Base-by-base conservation (phyloP, 2,888 invertebrate species). In the Cordilura impudica region DNA sequence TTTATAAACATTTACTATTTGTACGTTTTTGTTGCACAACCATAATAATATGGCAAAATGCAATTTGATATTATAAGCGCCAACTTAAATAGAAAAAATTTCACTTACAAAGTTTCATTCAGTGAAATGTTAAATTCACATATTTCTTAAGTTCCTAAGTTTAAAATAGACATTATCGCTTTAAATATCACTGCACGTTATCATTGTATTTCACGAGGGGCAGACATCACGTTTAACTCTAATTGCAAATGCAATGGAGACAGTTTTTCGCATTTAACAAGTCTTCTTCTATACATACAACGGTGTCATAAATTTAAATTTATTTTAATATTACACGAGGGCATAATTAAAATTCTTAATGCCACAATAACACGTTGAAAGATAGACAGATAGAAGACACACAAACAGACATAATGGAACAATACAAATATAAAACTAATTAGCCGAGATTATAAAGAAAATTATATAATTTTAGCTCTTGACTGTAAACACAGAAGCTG, bases 271-370 rank as follows among this genome's bases (percentile, higher is more conserved):
- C 19, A 35, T 49, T 49, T 49, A 21, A 51, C 31, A 39, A 49
- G 23, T 67, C 19, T 39, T 51, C 35, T n/a, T n/a, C 12, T 39
- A 54, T 14, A n/a, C 26, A 16, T 39, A 12, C 43, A 54, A 18
- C 19, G 49, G n/a, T 60, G 23, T 2, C 26, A 51, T n/a, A 21
- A 16, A 26, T 19, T 51, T 12, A 51, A 66, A 73, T n/a, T 73
- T 66, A 49, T 58, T 73, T 66, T 58, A 61, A 39, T 73, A 39
- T 65, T 58, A 39, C 26, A 56, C 35, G 21, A 19, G 51, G 39
- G 23, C 53, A 26, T 65, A 53, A 53, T 65, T 65, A 65, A 65
- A 51, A n/a, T 53, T 12, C 39, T 23, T 39, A 39, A 23, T 58
- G 19, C 58, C 6, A 58, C 21, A n/a, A 7, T 58, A 19, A 7